A percentile compares a stretch with the other conserved stretches of the same genome.
Evolutionary conservation across 2,113 vertebrate species (phyloP).

Genomic region (Erythrocercus mccallii): DNA sequence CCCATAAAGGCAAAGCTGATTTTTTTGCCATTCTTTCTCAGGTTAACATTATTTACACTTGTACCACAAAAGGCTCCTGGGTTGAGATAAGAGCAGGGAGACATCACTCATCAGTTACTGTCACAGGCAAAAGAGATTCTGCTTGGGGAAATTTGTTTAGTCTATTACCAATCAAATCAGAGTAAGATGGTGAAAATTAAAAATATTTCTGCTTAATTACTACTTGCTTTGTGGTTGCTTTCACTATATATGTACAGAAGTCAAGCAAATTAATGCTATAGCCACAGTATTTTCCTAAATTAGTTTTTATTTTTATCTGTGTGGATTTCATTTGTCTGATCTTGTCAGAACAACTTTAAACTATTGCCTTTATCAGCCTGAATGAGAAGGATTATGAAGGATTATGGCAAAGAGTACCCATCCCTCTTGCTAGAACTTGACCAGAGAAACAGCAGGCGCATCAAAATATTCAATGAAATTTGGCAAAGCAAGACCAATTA

Average conservation of each 20-base stretch:
- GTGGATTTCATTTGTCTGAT: not conserved
- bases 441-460: not conserved
- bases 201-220: not conserved
- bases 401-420: not conserved
- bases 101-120: not conserved
- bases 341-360: not conserved
- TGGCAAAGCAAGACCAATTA: not conserved
- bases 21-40: not conserved
- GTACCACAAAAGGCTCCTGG: not conserved
- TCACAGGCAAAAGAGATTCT: not conserved
- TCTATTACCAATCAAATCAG: not conserved
- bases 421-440: not conserved
- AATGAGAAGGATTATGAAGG: not conserved
- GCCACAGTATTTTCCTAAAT: not conserved
- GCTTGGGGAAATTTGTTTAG: not conserved
- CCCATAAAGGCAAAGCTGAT: not conserved
- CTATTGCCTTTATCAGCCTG: not conserved
- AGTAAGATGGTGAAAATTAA: not conserved
- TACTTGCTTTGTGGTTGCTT: not conserved
- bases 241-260: not conserved
- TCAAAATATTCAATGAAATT: not conserved
- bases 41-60: not conserved
- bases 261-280: not conserved
- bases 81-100: not conserved
- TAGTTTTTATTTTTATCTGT: not conserved